A percentile compares a stretch with the other conserved stretches of the same genome.
Evolutionary conservation across 2,888 invertebrate species (phyloP).

Genomic region (Tipula unca): DNA sequence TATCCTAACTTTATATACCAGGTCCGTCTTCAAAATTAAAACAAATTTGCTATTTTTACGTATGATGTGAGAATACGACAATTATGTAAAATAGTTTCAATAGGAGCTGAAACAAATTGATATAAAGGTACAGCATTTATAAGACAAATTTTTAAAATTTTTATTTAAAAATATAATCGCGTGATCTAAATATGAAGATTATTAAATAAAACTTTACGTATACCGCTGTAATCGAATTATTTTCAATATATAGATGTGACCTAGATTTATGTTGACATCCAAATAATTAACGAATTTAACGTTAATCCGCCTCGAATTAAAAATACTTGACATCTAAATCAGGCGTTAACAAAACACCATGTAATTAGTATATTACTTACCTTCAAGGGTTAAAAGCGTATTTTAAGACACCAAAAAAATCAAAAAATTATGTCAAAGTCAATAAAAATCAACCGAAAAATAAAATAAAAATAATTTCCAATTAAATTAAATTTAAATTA

Average conservation of each 20-base stretch:
- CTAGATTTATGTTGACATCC: not conserved
- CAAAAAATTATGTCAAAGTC: constrained; percentile 2
- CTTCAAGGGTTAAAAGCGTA: not conserved
- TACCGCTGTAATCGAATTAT: too few relatives aligned
- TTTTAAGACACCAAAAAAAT: not conserved
- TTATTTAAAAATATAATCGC: too few relatives aligned
- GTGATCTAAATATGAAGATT: too few relatives aligned
- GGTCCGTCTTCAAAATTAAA: too few relatives aligned
- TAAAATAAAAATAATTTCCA: constrained; percentile 8
- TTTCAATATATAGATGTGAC: not conserved
- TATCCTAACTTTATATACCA: too few relatives aligned
- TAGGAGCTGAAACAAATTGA: too few relatives aligned
- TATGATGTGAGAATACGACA: too few relatives aligned
- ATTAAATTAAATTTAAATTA: constrained; percentile 14
- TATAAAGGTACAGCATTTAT: too few relatives aligned
- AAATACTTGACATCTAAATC: not conserved
- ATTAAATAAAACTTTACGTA: too few relatives aligned
- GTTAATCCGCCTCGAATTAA: not conserved
- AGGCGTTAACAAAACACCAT: not conserved
- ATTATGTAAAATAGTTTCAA: too few relatives aligned
- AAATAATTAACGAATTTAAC: not conserved
- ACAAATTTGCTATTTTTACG: too few relatives aligned
- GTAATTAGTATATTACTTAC: not conserved
- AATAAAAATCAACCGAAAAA: not conserved
- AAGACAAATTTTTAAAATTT: too few relatives aligned